Conservation (phyloP, 2,113 vertebrate species). For the Lepus americanus region DNA sequence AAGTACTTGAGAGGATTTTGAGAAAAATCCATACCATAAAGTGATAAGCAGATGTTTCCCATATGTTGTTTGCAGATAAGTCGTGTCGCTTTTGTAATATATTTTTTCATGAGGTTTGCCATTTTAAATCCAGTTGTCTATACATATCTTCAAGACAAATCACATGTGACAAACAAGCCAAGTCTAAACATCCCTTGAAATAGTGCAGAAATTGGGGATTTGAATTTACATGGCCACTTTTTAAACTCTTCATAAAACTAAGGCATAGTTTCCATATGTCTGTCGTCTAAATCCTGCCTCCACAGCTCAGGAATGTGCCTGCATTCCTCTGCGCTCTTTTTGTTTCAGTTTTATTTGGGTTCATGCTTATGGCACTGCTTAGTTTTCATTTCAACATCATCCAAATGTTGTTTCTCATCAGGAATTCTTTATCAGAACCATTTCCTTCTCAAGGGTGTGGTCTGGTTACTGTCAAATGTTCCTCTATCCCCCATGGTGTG, state of each 20-base stretch:
- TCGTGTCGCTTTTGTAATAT: conserved; percentile 69
- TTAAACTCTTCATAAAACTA: conserved; percentile 60
- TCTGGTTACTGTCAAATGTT: conserved; percentile 43
- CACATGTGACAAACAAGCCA: conserved; percentile 39
- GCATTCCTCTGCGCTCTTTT: conserved; percentile 46
- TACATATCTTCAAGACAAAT: conserved; percentile 75
- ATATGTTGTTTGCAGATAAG: conserved; percentile 78
- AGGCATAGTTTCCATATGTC: conserved; percentile 70
- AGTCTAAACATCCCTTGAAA: conserved; percentile 55
- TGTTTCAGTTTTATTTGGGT: conserved; percentile 51
- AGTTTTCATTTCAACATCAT: conserved; percentile 51
- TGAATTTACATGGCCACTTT: conserved; percentile 68
- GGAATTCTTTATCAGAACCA: not conserved
- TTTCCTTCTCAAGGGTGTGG: conserved; percentile 52
- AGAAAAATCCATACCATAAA: conserved; percentile 70
- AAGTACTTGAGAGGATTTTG: conserved; percentile 80
- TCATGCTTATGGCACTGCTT: conserved; percentile 45
- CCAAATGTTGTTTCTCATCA: conserved; percentile 15
- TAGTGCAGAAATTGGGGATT: conserved; percentile 62
- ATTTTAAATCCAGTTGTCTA: conserved; percentile 83
- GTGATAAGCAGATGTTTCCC: conserved; percentile 86
- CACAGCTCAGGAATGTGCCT: conserved; percentile 8
- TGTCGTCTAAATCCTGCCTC: conserved; percentile 49
- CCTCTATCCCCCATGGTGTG: not conserved
- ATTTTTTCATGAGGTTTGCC: conserved; percentile 81